A percentile compares a stretch with the other conserved stretches of the same genome.
Evolutionary conservation across 2,888 invertebrate species (phyloP).

Genomic region (Sepioteuthis lessoniana): DNA sequence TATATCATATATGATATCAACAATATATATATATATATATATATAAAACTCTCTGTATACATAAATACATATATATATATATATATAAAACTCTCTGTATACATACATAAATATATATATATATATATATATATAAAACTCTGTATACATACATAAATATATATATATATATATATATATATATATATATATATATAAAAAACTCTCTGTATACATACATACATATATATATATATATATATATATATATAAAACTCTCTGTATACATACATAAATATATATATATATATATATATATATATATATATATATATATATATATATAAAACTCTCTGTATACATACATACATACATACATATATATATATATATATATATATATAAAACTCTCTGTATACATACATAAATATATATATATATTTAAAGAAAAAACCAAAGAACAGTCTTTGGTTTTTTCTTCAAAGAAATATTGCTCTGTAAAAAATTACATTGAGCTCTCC

Average conservation of each 20-base stretch:
- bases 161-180: not conserved
- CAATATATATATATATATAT: too few relatives aligned
- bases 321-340: not conserved
- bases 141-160: not conserved
- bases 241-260: not conserved
- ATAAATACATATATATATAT: too few relatives aligned
- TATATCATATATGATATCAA: too few relatives aligned
- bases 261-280: not conserved
- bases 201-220: not conserved
- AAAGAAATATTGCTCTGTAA: too few relatives aligned
- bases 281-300: not conserved
- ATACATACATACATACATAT: too few relatives aligned
- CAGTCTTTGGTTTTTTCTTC: too few relatives aligned
- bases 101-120: constrained; percentile 41
- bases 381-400: not conserved
- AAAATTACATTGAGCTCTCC: too few relatives aligned
- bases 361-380: too few relatives aligned
- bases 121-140: not conserved
- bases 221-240: not conserved
- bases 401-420: too few relatives aligned
- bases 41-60: too few relatives aligned
- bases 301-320: constrained; percentile 25
- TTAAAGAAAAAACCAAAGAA: too few relatives aligned
- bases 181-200: not conserved
- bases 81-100: too few relatives aligned